Evolutionary conservation across 2,797 vertebrate genomes (phyloP), one percentile per base, ranked within the genome.

Genomic region (Xyrichtys novacula): DNA sequence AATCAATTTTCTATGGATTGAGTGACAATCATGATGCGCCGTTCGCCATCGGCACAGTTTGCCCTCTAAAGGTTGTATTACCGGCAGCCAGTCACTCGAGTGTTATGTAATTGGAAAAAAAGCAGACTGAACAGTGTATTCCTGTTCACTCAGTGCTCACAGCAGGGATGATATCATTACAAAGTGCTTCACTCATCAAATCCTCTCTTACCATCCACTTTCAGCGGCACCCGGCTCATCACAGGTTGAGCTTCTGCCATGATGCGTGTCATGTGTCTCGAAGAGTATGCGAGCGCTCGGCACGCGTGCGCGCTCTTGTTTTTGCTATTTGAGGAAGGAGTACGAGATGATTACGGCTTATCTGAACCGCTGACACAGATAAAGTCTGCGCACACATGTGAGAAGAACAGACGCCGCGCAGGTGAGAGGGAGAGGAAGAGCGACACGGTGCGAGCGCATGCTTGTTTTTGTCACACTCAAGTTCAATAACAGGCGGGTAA

Each of bases 101-200:
- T 62, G 68, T 90, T 87, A 84, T 68, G 81, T 80, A 88, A 90
- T 81, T 77, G 78, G 76, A 69, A 72, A 69, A 72, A 46, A 75
- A 85, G 61, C 71, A 65, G 69, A 66, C 50, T 49, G 63, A 66
- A 78, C 66, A 43, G 60, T 72, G 58, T 61, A 78, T 74, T 82
- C 71, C 65, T 74, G 63, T 65, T 71, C 73, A 38, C 69, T 83
- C 15, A 20, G 57, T 46, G 60, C 81, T 84, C 81, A 59, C 86
- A 79, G 77, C 58, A 7, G 72, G 82, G 77, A 83, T 77, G 85
- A 89, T 82, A 84, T 85, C 69, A 83, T 84, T 85, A 88, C 81
- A 88, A 83, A 91, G 74, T 87, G 85, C 85, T 62, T 81, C 83
- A 71, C 83, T 88, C 84, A 83, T 89, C 89, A 89, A 84, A 86